These are phyloP conservation scores for Hedychridium roseum DNA, from an alignment of 2,888 invertebrate species.

Conservation along the genomic window DNA sequence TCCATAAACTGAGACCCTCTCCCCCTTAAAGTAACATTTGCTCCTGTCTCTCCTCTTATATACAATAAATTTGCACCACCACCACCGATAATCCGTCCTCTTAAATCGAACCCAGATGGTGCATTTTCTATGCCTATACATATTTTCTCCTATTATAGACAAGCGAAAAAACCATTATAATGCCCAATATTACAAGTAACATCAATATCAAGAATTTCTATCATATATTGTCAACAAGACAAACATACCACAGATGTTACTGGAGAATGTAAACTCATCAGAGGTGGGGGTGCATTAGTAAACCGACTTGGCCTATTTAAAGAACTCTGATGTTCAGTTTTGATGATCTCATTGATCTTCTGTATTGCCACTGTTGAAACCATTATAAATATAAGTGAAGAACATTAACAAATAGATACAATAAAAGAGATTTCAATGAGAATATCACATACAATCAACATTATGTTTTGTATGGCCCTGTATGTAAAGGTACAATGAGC, in stretches of 20 bases:
- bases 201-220: too few species aligned
- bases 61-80: constrained; percentile 79
- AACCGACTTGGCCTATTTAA: constrained; percentile 61
- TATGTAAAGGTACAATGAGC: constrained; percentile 68
- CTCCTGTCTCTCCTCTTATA: constrained; percentile 81
- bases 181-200: not conserved
- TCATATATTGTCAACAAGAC: too few species aligned
- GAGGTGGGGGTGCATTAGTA: constrained; percentile 63
- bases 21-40: constrained; percentile 77
- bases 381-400: constrained; percentile 5
- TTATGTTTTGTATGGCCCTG: constrained; percentile 67
- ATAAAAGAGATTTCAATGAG: not conserved
- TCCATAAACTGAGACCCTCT: constrained; percentile 72
- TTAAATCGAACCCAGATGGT: constrained; percentile 78
- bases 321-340: constrained; percentile 59
- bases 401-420: not conserved
- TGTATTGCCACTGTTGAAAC: constrained; percentile 65
- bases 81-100: constrained; percentile 77
- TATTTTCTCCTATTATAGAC: constrained; percentile 71
- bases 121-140: constrained; percentile 81
- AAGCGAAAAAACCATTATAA: constrained; percentile 6
- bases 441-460: constrained; percentile 58
- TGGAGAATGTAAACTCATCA: constrained; percentile 63
- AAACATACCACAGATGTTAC: constrained; percentile 55
- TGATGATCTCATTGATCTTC: constrained; percentile 67